These are phyloP conservation scores for Rhinogobio ventralis DNA, from an alignment of 2,797 vertebrate genomes.

Conservation along the genomic window DNA sequence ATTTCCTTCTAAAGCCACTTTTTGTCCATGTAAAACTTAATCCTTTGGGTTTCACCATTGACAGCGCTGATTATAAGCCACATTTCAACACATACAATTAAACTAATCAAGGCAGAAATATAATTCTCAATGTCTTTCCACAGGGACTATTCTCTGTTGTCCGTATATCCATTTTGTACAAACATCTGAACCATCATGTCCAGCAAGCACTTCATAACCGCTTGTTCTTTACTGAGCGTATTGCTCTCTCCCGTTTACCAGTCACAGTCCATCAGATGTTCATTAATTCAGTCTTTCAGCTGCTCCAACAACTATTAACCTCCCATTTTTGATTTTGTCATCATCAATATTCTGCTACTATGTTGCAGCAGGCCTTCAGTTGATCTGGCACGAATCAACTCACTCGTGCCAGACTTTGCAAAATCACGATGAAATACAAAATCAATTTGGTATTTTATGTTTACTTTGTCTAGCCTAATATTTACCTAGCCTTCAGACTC, in stretches of 20 bases:
- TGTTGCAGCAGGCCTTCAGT: background rate
- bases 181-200: conserved; percentile 6
- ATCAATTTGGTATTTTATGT: conserved; percentile 21
- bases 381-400: background rate
- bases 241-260: background rate
- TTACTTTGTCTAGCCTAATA: conserved; percentile 32
- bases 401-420: background rate
- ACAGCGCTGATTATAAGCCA: background rate
- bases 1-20: background rate
- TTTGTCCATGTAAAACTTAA: background rate
- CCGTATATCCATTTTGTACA: background rate
- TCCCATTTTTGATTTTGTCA: background rate
- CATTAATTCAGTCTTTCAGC: background rate
- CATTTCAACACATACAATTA: conserved; percentile 3
- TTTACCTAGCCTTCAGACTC: conserved; percentile 25
- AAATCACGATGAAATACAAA: conserved; percentile 23
- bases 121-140: background rate
- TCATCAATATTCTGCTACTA: conserved; percentile 2
- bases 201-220: background rate
- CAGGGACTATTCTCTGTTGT: background rate
- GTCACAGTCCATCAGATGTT: background rate
- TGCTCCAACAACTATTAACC: background rate
- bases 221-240: background rate
- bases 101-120: conserved; percentile 19
- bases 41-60: background rate